These are phyloP conservation scores for Percopsis omiscomaycus DNA, from an alignment of 2,797 vertebrate species.

Conservation along the genomic window DNA sequence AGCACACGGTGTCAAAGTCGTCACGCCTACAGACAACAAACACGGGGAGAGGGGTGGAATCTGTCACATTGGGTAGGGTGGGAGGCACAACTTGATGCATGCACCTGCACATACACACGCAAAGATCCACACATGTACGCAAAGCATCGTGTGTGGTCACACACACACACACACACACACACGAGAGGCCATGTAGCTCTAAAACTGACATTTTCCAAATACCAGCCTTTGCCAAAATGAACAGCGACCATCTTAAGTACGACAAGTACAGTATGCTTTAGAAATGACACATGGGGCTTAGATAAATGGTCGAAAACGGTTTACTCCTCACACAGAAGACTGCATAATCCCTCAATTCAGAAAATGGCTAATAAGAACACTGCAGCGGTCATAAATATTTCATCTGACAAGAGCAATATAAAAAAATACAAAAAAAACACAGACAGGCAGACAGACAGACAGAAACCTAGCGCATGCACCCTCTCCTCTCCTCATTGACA, in stretches of 20 bases:
- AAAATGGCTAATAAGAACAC: too few species aligned
- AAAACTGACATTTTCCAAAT: too few species aligned
- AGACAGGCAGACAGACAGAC: neutral
- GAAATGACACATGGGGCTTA: neutral
- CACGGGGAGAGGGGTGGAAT: slow-evolving; percentile 8
- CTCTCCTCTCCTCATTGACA: neutral
- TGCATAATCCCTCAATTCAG: too few species aligned
- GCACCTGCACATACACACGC: neutral
- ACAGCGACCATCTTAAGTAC: too few species aligned
- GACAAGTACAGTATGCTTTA: neutral
- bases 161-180: neutral
- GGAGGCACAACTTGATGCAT: neutral
- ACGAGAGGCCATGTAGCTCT: too few species aligned
- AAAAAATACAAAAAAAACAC: neutral
- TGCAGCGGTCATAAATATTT: neutral
- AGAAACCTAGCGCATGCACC: neutral
- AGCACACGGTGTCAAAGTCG: slow-evolving; percentile 22
- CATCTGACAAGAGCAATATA: neutral
- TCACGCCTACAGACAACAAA: slow-evolving; percentile 23
- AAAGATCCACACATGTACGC: neutral
- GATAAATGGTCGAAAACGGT: too few species aligned
- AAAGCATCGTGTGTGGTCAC: too few species aligned
- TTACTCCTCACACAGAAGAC: too few species aligned
- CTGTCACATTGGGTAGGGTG: slow-evolving; percentile 7
- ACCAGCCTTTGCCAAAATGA: too few species aligned